Evolutionary conservation across 2,797 vertebrate species (phyloP).

Genomic region (Pyrocephalus nanus): DNA sequence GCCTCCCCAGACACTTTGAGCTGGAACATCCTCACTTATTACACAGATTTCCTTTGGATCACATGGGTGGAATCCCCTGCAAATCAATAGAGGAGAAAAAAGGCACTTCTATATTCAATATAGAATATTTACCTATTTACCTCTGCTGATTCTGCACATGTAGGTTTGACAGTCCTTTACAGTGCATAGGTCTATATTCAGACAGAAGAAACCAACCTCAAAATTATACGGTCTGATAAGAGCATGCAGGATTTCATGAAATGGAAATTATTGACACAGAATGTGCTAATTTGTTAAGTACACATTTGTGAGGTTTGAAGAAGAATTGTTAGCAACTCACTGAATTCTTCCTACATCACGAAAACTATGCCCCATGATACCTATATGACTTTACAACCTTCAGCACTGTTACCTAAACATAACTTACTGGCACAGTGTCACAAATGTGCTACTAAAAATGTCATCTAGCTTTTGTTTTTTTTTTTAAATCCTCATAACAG

Average conservation of each 20-base stretch:
- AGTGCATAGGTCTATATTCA: background rate
- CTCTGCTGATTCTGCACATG: background rate
- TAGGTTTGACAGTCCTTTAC: background rate
- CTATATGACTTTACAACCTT: background rate
- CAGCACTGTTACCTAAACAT: background rate
- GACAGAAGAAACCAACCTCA: background rate
- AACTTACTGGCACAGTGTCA: background rate
- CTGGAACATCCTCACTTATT: background rate
- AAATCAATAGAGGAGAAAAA: background rate
- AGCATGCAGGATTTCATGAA: accelerated
- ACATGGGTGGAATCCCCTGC: background rate
- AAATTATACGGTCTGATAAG: background rate
- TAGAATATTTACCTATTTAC: background rate
- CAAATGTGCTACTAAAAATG: background rate
- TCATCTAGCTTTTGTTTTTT: background rate
- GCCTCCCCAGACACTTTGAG: background rate
- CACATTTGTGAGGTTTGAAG: background rate
- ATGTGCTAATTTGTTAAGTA: background rate
- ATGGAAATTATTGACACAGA: background rate
- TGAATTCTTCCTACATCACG: background rate
- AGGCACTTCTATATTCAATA: background rate
- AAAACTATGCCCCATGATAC: background rate
- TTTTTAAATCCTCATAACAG: background rate
- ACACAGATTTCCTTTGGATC: background rate
- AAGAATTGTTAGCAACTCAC: background rate